These are phyloP conservation scores for Kryptolebias ocellatus DNA, from an alignment of 2,797 vertebrate genomes.

Conservation along the genomic window DNA sequence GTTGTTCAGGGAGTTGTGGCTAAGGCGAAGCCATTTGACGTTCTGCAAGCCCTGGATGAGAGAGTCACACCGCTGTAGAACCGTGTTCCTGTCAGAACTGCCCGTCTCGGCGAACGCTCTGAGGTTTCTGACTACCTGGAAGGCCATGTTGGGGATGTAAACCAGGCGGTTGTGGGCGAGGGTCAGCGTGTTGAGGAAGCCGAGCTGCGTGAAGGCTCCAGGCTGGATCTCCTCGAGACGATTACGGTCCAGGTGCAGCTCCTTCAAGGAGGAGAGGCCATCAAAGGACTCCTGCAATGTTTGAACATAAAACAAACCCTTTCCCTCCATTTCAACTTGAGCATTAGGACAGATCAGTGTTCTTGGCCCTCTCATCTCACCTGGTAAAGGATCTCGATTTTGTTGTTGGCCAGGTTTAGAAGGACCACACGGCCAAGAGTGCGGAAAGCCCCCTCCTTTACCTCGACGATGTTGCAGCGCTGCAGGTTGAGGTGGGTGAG, in stretches of 20 bases:
- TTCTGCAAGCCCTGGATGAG: constrained; percentile 83
- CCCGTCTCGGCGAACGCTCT: neutral
- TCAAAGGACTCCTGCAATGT: constrained; percentile 87
- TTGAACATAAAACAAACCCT: neutral
- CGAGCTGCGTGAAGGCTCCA: constrained; percentile 87
- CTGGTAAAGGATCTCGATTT: constrained; percentile 87
- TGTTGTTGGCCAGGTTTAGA: constrained; percentile 88
- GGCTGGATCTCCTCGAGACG: constrained; percentile 89
- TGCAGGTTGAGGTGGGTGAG: constrained; percentile 89
- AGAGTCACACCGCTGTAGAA: neutral
- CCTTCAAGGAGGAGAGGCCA: constrained; percentile 87
- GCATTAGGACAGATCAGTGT: neutral
- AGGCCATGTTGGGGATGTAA: constrained; percentile 92
- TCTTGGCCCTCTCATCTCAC: constrained; percentile 36
- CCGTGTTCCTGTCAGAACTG: neutral
- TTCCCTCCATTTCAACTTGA: neutral
- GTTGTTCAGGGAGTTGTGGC: constrained; percentile 89
- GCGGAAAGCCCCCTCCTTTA: constrained; percentile 90
- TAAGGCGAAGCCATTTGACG: constrained; percentile 86
- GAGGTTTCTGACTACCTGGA: constrained; percentile 70
- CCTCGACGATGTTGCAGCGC: constrained; percentile 81
- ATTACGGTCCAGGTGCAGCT: constrained; percentile 87
- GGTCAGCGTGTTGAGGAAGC: constrained; percentile 84
- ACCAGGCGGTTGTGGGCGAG: constrained; percentile 88
- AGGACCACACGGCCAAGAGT: constrained; percentile 86